phyloP scores from a whole-genome alignment of 2,888 invertebrate species.

The Hololepta plana region DNA sequence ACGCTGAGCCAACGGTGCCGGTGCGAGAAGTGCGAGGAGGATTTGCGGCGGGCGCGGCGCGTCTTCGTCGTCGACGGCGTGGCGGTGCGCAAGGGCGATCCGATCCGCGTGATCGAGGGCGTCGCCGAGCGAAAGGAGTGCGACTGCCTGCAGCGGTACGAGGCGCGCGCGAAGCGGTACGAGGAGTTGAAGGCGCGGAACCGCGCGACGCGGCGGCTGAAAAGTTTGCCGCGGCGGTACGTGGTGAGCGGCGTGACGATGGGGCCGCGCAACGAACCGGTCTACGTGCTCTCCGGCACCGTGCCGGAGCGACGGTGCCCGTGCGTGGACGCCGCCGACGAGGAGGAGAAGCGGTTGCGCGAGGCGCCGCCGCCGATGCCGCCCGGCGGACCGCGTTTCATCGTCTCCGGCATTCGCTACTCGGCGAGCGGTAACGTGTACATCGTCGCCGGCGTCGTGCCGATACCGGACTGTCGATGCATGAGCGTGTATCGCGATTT shows the following conservation, averaged over 20 bases:
- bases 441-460: constrained; percentile 15
- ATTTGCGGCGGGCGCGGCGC: too few relatives aligned
- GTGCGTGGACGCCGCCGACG: constrained; percentile 12
- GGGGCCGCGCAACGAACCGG: constrained; percentile 11
- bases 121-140: constrained; percentile 13
- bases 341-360: constrained; percentile 10
- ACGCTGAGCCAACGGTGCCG: too few relatives aligned
- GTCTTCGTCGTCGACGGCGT: too few relatives aligned
- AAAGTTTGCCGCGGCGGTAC: constrained; percentile 4
- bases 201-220: constrained; percentile 10
- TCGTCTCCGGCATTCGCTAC: constrained; percentile 18
- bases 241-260: constrained; percentile 12
- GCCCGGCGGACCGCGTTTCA: constrained; percentile 16
- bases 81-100: too few relatives aligned
- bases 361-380: constrained; percentile 15
- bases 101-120: constrained; percentile 16
- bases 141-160: constrained; percentile 14
- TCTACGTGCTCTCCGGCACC: constrained; percentile 11
- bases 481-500: constrained; percentile 17
- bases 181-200: constrained; percentile 10
- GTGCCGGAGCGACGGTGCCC: constrained; percentile 6
- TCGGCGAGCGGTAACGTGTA: constrained; percentile 20
- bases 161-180: constrained; percentile 10
- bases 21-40: too few relatives aligned
- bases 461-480: constrained; percentile 18